Conservation (phyloP, 2,888 invertebrate genomes). For the Dione vanillae region DNA sequence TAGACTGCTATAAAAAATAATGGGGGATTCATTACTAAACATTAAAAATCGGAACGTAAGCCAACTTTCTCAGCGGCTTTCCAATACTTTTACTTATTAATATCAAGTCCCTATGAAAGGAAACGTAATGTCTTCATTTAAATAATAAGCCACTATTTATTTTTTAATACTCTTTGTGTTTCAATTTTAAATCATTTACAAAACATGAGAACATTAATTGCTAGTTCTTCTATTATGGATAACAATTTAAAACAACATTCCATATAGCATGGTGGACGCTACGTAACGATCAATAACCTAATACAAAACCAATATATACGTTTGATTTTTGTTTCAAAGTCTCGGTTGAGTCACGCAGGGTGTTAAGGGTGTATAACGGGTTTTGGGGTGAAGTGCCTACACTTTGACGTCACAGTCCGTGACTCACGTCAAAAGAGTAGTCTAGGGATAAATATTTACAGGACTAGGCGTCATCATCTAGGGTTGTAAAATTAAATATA, state of each 20-base stretch:
- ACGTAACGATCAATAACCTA: conserved; percentile 28
- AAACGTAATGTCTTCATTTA: conserved; percentile 24
- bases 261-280: not conserved
- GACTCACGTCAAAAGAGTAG: conserved; percentile 48
- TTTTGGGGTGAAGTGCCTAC: conserved; percentile 35
- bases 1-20: conserved; percentile 15
- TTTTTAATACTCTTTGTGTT: not conserved
- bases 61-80: conserved; percentile 47
- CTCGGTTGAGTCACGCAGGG: conserved; percentile 50
- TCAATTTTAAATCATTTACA: not conserved
- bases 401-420: conserved; percentile 53
- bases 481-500: not conserved
- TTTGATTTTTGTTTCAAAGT: conserved; percentile 38
- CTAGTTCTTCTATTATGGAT: no score
- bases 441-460: conserved; percentile 41
- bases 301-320: conserved; percentile 41
- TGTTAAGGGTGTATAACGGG: conserved; percentile 49
- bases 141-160: conserved; percentile 15
- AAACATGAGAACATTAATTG: no score
- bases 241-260: not conserved
- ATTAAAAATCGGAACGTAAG: conserved; percentile 46
- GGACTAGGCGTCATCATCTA: conserved; percentile 18
- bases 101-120: conserved; percentile 34
- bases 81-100: conserved; percentile 49
- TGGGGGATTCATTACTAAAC: conserved; percentile 39